Base-by-base conservation (phyloP, 2,797 vertebrate species). In the Sebastes baramenuke region DNA sequence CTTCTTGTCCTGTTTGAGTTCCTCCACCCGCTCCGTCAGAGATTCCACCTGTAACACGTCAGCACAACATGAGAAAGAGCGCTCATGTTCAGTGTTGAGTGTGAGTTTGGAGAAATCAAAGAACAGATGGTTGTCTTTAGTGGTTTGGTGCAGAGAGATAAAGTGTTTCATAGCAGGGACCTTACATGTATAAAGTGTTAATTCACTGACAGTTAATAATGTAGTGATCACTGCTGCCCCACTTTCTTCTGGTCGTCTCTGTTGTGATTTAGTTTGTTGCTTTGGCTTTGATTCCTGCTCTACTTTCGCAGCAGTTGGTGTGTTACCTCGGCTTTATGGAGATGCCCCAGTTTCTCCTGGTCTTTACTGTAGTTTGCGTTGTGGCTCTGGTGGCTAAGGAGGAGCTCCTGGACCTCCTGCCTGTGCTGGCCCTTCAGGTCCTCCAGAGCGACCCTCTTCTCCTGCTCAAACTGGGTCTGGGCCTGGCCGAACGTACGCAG, bases 381-480 rank as follows among this genome's bases (percentile, higher is more conserved):
- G 82, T 97, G 97, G 85, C 93, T 98, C 94, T 99, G 97, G 80
- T 98, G 97, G 18, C 95, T 97, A 86, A 97, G 97, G 12, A 99
- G 88, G 59, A 99, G 95, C 83, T 99, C 98, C 88, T 99, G 98
- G 84, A 99, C 92, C 93, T 99, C 98, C 82, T 96, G 95, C 30
- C 96, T 94, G 94, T 99, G 98, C 49, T 97, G 92, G 69, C 93
- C 90, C 85, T 95, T 96, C 72, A 99, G 93, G 70, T 98, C 98
- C 92, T 99, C 98, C 77, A 99, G 91, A 0, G 97, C 96, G 6
- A 90, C 92, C 62, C 92, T 95, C 82, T 99, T 99, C 93, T 99
- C 98, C 90, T 97, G 97, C 90, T 99, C 98, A 38, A 98, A 98
- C 87, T 99, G 97, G 34, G 95, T 88, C 87, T 99, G 97, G 49